Evolutionary conservation across 2,888 invertebrate genomes (phyloP), one percentile per base, ranked within the genome.

Genomic region (Synanthedon myopaeformis): DNA sequence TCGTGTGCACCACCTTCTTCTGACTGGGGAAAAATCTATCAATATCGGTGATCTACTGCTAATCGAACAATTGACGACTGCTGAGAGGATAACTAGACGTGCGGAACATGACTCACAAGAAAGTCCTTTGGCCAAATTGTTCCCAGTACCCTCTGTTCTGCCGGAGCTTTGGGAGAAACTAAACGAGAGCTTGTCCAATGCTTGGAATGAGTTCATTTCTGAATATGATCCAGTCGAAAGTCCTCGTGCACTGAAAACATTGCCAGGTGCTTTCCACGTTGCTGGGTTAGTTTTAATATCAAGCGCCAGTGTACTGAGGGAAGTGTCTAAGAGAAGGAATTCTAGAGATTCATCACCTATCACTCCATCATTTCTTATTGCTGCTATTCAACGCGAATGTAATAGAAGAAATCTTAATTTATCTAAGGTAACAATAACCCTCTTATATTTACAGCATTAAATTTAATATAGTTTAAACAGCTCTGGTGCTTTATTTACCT

Each of bases 121-220:
- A 59, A 90, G 87, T 70, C 91, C 82, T 57, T 74, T 84, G 61
- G 74, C 83, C 1, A 81, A 90, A 56, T 86, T 92, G 10, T 87
- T 91, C 50, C 89, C 90, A 11, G 82, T 87, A 17, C 91, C 91
- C 0, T 87, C 89, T 56, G 91, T 91, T 14, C 89, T 93, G 52
- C 91, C 91, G 19, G 89, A 90, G 54, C 79, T 95, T 10, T 90
- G 91, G 71, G 90, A 90, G 45, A 92, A 92, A 59, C 61, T 94
- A 12, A 89, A 90, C 48, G 92, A 93, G 62, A 91, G 91, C 56
- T 76, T 93, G 41, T 90, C 92, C 14, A 94, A 94, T 62, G 86
- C 90, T 17, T 95, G 94, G 94, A 94, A 94, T 67, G 93, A 94
- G 65, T 94, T 94, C 61, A 90, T 94, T 5, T 92, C 91, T 23